Evolutionary conservation across 2,797 vertebrate genomes (phyloP).

Genomic region (Nasua narica): DNA sequence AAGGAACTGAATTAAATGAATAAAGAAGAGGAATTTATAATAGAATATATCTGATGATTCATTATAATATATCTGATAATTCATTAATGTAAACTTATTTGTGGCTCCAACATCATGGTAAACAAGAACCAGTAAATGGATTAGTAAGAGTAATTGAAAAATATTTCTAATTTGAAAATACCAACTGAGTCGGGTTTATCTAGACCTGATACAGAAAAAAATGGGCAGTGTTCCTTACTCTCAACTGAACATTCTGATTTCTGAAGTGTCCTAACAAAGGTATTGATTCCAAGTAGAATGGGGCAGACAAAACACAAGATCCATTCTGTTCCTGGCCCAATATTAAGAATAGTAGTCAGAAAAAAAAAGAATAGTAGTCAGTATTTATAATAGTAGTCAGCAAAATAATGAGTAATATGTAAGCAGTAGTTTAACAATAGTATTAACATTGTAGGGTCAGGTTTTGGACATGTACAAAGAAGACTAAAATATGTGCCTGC

Average conservation of each 20-base stretch:
- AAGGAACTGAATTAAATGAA: conserved; percentile 50
- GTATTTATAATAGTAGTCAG: background rate
- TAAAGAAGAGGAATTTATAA: conserved; percentile 50
- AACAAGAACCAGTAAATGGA: conserved; percentile 46
- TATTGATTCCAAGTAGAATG: conserved; percentile 2
- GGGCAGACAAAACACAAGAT: background rate
- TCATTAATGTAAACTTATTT: conserved; percentile 58
- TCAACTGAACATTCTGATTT: background rate
- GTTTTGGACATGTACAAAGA: background rate
- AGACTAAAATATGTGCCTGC: background rate
- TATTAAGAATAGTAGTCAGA: background rate
- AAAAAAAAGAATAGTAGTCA: background rate
- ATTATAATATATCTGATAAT: conserved; percentile 8
- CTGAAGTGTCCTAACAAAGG: background rate
- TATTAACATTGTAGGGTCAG: background rate
- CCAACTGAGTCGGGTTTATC: background rate
- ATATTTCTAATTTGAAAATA: conserved; percentile 49
- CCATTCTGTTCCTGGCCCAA: background rate
- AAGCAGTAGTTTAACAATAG: background rate
- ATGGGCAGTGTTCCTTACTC: background rate
- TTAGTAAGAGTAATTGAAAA: conserved; percentile 57
- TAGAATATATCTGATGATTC: conserved; percentile 20
- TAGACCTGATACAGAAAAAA: background rate
- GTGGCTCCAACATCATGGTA: conserved; percentile 51
- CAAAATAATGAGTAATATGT: background rate